Conservation (phyloP, 2,888 invertebrate genomes). For the Agrochola circellaris region DNA sequence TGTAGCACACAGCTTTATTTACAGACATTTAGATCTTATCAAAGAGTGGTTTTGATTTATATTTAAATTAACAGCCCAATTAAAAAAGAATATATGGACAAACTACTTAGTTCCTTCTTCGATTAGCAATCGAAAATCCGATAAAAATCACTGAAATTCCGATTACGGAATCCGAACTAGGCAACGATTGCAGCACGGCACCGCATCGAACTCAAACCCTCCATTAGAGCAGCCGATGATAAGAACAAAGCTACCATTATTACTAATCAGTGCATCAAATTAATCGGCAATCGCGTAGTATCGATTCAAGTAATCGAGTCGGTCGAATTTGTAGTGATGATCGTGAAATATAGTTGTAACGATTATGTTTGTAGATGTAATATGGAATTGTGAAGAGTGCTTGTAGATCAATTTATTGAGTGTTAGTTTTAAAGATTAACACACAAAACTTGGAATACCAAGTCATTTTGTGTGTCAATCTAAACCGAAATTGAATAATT, state of each 20-base stretch:
- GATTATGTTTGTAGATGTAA: neutral
- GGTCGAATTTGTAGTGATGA: constrained; percentile 30
- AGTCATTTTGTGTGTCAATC: neutral
- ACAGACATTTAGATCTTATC: neutral
- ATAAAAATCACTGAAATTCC: constrained; percentile 77
- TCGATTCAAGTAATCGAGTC: constrained; percentile 56
- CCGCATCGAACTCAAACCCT: constrained; percentile 70
- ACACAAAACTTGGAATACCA: too few relatives aligned
- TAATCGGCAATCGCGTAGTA: constrained; percentile 55
- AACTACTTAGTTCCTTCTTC: constrained; percentile 41
- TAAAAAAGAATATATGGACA: constrained; percentile 16
- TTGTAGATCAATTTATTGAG: neutral
- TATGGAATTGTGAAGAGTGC: neutral
- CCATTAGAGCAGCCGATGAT: constrained; percentile 79
- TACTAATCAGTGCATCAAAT: constrained; percentile 74
- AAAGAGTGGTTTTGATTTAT: neutral
- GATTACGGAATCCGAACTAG: constrained; percentile 78
- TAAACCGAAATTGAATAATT: neutral
- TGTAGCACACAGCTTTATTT: neutral
- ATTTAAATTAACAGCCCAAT: neutral
- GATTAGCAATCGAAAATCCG: constrained; percentile 70
- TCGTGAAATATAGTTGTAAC: constrained; percentile 12
- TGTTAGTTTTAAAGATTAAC: too few relatives aligned
- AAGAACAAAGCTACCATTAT: constrained; percentile 79
- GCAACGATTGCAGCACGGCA: constrained; percentile 73